phyloP scores from a whole-genome alignment of 2,113 vertebrate genomes.

The Asarcornis scutulata region DNA sequence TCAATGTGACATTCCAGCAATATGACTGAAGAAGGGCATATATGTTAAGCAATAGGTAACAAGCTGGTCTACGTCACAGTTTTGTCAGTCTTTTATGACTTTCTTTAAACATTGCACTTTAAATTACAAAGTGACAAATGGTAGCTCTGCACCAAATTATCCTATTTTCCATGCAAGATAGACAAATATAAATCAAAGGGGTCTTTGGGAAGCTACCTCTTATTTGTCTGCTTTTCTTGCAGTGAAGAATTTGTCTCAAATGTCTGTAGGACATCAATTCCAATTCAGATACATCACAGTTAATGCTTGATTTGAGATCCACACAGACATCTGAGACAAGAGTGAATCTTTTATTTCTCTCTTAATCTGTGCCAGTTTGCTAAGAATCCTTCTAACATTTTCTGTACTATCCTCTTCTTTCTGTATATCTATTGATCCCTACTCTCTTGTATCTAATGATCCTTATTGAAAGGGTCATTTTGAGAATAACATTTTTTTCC shows the following conservation, averaged over 20 bases:
- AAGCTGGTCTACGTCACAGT: neutral
- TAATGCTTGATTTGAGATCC: conserved; percentile 24
- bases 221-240: neutral
- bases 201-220: neutral
- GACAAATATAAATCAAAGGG: neutral
- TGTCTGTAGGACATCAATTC: neutral
- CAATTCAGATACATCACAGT: neutral
- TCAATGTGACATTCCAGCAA: neutral
- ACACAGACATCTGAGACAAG: neutral
- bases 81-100: neutral
- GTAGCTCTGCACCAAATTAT: neutral
- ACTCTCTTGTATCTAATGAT: neutral
- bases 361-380: neutral
- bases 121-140: neutral
- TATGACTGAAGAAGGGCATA: neutral
- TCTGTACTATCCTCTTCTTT: neutral
- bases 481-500: neutral
- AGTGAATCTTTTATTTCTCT: neutral
- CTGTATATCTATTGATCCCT: neutral
- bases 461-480: neutral
- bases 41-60: neutral
- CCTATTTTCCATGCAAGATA: neutral
- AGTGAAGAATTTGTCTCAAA: neutral
- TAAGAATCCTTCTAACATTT: neutral
- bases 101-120: neutral